Percentiles rank a stretch among this genome's conserved stretches.
phyloP scores from a whole-genome alignment of 2,797 vertebrate species.

The Anolis apletophallus region DNA sequence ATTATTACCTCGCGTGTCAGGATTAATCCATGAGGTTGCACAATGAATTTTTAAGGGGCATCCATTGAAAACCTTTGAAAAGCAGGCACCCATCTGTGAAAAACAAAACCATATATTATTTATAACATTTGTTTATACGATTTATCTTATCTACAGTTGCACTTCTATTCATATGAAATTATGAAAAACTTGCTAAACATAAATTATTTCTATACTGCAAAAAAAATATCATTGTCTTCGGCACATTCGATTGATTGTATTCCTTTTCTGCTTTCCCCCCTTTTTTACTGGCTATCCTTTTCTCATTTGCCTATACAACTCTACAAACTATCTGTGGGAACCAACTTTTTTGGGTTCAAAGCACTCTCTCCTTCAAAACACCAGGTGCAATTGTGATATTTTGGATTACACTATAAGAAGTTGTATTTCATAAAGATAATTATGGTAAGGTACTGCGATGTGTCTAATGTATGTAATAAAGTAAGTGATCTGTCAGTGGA shows the following conservation, averaged over 20 bases:
- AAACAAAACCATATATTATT: slow-evolving; percentile 54
- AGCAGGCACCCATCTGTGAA: slow-evolving; percentile 96
- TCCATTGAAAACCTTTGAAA: slow-evolving; percentile 99
- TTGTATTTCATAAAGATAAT: too few species aligned
- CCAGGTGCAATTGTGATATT: not conserved
- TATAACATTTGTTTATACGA: slow-evolving; percentile 12
- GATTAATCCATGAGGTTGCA: slow-evolving; percentile 98
- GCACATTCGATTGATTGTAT: not conserved
- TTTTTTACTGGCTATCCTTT: not conserved
- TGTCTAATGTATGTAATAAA: too few species aligned
- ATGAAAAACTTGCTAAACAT: not conserved
- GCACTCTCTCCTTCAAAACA: not conserved
- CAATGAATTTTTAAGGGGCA: slow-evolving; percentile 98
- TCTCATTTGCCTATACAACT: not conserved
- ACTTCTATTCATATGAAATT: not conserved
- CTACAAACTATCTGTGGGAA: not conserved
- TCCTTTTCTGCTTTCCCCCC: not conserved
- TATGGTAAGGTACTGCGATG: too few species aligned
- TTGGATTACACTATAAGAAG: too few species aligned
- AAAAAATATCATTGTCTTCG: not conserved
- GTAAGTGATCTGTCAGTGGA: too few species aligned
- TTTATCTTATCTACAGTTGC: not conserved
- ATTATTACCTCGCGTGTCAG: slow-evolving; percentile 92
- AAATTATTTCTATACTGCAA: not conserved
- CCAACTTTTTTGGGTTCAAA: not conserved